Percentiles rank a stretch among this genome's conserved stretches.
These are phyloP conservation scores for Wiebesia pumilae DNA, from an alignment of 1,140 invertebrate genomes.

Conservation along the genomic window DNA sequence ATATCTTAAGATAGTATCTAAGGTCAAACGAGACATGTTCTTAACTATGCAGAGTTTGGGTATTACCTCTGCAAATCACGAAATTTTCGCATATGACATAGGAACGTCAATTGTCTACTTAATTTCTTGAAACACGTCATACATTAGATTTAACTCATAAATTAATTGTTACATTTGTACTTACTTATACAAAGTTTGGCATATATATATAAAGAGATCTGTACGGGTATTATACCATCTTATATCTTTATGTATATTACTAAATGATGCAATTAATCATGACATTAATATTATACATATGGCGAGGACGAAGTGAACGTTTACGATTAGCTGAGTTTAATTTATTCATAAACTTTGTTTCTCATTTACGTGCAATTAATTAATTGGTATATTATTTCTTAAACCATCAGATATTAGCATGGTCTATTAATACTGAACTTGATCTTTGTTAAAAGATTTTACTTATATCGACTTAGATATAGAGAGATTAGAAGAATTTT, in stretches of 20 bases:
- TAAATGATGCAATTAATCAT: slow-evolving; percentile 31
- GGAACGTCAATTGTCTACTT: neutral
- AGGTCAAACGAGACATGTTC: neutral
- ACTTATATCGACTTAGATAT: neutral
- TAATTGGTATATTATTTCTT: neutral
- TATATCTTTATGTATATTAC: neutral
- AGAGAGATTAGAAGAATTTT: too few relatives aligned
- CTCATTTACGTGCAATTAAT: slow-evolving; percentile 26
- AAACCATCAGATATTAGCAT: neutral
- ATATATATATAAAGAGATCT: neutral
- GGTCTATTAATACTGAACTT: neutral
- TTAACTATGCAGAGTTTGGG: neutral
- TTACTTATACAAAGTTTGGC: neutral
- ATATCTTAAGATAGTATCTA: slow-evolving; percentile 15
- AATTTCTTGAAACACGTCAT: neutral
- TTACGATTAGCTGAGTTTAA: slow-evolving; percentile 18
- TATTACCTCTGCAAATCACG: neutral
- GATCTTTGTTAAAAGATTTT: slow-evolving; percentile 22
- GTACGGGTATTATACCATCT: neutral
- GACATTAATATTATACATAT: neutral
- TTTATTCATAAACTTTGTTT: neutral
- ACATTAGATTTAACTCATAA: neutral
- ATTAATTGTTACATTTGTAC: neutral
- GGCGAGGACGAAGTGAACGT: neutral
- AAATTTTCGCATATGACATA: neutral